Conservation (phyloP, 2,888 invertebrate genomes). For the Cotesia congregata region DNA sequence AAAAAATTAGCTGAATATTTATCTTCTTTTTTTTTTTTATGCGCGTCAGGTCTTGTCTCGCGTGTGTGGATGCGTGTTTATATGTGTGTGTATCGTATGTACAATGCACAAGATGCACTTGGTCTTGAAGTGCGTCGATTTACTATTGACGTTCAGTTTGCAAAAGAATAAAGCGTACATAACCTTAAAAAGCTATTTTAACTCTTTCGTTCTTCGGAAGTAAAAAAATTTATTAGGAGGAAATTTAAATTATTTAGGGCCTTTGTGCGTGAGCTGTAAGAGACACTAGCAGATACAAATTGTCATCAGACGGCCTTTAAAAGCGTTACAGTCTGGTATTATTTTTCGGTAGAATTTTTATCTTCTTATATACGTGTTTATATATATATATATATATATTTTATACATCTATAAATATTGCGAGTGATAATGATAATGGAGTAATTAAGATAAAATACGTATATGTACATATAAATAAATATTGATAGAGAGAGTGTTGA, state of each 20-base stretch:
- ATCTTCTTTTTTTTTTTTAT: not conserved
- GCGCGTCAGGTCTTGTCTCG: not conserved
- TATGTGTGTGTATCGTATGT: not conserved
- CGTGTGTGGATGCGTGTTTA: not conserved
- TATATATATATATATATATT: not conserved
- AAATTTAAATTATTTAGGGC: conserved; percentile 31
- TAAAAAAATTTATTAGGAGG: not conserved
- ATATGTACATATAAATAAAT: not conserved
- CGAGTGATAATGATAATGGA: not conserved
- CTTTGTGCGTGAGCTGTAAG: not conserved
- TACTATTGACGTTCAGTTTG: conserved; percentile 32
- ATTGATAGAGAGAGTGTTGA: not conserved
- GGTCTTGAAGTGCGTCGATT: conserved; percentile 25
- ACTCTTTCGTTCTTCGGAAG: not conserved
- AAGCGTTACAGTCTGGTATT: not conserved
- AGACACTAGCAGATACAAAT: conserved; percentile 24
- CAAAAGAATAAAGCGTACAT: conserved; percentile 14
- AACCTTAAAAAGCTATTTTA: conserved; percentile 29
- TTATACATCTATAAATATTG: not conserved
- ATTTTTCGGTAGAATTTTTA: conserved; percentile 8
- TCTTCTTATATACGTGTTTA: not conserved
- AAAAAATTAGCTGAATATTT: not conserved
- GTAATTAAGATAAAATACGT: conserved; percentile 6
- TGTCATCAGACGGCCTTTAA: conserved; percentile 8
- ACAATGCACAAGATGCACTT: conserved; percentile 29